Base-by-base conservation (phyloP, 2,888 invertebrate species). In the Zaprionus bogoriensis region DNA sequence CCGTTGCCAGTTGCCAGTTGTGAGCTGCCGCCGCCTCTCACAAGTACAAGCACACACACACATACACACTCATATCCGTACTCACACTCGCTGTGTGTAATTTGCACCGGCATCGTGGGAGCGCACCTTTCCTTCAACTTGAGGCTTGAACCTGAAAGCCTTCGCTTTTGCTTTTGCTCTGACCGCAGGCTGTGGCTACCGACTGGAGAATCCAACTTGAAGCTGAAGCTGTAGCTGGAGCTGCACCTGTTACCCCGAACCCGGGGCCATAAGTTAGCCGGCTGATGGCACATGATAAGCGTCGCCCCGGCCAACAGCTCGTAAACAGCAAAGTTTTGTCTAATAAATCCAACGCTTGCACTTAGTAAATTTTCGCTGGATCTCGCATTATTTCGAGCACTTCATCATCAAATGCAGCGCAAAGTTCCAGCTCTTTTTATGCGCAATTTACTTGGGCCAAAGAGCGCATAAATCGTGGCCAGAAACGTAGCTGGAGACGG, bases 401-500 rank as follows among this genome's bases (percentile, higher is more conserved):
- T 80, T 80, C 83, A 80, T 80, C 80, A 80, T 80, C 80, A 75
- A 81, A 78, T 70, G 78, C 79, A 68, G 70, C 58, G 74, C 64
- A 66, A 64, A 62, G 67, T 72, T 74, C n/a, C n/a, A 66, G 79
- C 57, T 85, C 66, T 85, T 72, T 82, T 87, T 86, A 86, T 83
- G 82, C 82, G 80, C 84, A 87, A 86, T 87, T 82, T 87, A 83
- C 87, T 87, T 87, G 82, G 63, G 87, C 78, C 74, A 81, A 80
- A 84, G 77, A 60, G 77, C 85, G 78, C 80, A 80, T 80, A 80
- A 80, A 80, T 80, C 87, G 78, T 77, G 45, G 48, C 76, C 61
- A 61, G 63, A 44, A 65, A 64, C 66, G 42, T 22, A 42, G 46
- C 20, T 19, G n/a, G 38, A 41, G 20, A 52, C 38, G 51, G 39